These are phyloP conservation scores for Acrocephalus kingi DNA, from an alignment of 2,113 vertebrate species.

Conservation along the genomic window DNA sequence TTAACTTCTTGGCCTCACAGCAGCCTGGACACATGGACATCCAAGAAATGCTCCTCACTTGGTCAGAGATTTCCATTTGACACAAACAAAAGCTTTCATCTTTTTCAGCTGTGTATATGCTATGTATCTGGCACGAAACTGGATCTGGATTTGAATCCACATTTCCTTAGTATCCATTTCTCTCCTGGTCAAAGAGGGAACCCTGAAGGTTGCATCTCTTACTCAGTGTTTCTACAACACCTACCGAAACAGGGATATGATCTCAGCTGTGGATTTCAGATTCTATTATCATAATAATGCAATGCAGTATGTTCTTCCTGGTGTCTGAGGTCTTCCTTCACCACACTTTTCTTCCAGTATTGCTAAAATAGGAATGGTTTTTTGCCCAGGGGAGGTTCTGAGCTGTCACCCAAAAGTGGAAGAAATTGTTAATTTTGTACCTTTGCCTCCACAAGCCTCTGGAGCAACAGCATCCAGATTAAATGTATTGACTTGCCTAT, in stretches of 20 bases:
- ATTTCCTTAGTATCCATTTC: neutral
- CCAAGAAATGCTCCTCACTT: neutral
- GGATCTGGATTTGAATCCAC: neutral
- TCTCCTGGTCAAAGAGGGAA: neutral
- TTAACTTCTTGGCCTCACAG: too few relatives aligned
- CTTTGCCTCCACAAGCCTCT: neutral
- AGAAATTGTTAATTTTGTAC: neutral
- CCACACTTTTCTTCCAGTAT: neutral
- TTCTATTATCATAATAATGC: neutral
- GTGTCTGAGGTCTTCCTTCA: neutral
- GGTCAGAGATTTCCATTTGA: neutral
- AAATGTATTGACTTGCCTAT: constrained; percentile 16
- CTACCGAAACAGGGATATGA: neutral
- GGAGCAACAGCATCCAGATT: neutral
- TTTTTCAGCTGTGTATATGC: neutral
- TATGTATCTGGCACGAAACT: neutral
- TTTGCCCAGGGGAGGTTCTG: neutral
- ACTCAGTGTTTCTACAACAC: neutral
- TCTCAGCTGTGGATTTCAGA: neutral
- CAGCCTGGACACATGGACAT: neutral
- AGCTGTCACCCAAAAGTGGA: neutral
- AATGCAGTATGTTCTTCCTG: neutral
- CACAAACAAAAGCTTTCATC: neutral
- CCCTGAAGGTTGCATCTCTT: neutral
- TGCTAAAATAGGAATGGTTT: neutral